Percentiles rank a stretch among this genome's conserved stretches.
Conservation (phyloP, 2,797 vertebrate genomes). For the Enteromius anoplus region DNA sequence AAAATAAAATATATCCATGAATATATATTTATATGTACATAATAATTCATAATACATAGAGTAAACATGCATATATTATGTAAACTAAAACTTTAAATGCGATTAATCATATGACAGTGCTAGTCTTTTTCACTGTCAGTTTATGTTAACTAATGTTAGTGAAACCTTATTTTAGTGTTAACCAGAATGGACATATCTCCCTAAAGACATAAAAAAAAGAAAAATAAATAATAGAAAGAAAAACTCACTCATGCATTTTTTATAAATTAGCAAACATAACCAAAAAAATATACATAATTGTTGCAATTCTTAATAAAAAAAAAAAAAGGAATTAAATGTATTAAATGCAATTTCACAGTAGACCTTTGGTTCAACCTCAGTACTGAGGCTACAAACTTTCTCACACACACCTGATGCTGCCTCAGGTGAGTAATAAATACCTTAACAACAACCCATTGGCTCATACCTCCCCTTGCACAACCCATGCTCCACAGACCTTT, state of each 20-base stretch:
- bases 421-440: constrained; percentile 27
- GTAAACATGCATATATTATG: too few relatives aligned
- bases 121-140: not conserved
- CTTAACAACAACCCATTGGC: constrained; percentile 6
- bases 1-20: too few relatives aligned
- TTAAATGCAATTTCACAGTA: not conserved
- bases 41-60: too few relatives aligned
- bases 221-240: too few relatives aligned
- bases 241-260: not conserved
- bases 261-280: not conserved
- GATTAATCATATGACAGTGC: too few relatives aligned
- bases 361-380: constrained; percentile 25
- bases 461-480: constrained; percentile 15
- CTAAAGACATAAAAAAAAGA: not conserved
- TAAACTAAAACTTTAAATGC: too few relatives aligned
- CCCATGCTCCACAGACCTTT: constrained; percentile 9
- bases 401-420: constrained; percentile 15
- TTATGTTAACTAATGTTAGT: not conserved
- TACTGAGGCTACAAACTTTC: not conserved
- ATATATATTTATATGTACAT: too few relatives aligned
- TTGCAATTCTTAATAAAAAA: not conserved
- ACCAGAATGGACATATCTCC: not conserved
- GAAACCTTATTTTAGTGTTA: not conserved
- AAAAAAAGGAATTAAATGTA: not conserved
- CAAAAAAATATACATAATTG: not conserved